phyloP scores from a whole-genome alignment of 2,113 vertebrate genomes.

The Paramisgurnus dabryanus region DNA sequence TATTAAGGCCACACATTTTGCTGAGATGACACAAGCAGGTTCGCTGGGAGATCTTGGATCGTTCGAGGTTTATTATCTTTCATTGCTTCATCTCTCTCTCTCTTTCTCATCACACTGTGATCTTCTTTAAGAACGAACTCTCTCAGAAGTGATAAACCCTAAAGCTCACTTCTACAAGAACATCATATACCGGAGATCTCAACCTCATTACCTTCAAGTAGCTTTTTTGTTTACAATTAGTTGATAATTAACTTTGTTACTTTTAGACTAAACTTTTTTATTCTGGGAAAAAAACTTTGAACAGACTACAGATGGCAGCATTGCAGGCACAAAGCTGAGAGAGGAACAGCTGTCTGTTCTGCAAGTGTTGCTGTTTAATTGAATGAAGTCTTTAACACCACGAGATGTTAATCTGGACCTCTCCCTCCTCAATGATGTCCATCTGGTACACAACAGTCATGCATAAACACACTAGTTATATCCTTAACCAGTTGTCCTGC shows the following conservation, averaged over 20 bases:
- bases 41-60: neutral
- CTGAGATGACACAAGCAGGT: neutral
- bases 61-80: conserved; percentile 28
- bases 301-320: neutral
- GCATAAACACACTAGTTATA: no score
- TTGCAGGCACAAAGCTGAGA: no score
- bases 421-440: neutral
- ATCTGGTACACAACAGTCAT: no score
- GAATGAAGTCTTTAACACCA: conserved; percentile 43
- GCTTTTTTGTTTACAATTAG: neutral
- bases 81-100: neutral
- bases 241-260: conserved; percentile 11
- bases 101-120: neutral
- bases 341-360: conserved; percentile 28
- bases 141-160: neutral
- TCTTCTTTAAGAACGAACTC: conserved; percentile 9
- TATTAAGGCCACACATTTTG: neutral
- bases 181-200: neutral
- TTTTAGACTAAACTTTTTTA: neutral
- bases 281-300: no score
- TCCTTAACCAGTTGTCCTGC: no score
- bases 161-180: neutral
- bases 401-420: conserved; percentile 12
- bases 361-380: conserved; percentile 18
- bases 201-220: neutral